Base-by-base conservation (phyloP, 2,888 invertebrate species). In the Candidula unifasciata region DNA sequence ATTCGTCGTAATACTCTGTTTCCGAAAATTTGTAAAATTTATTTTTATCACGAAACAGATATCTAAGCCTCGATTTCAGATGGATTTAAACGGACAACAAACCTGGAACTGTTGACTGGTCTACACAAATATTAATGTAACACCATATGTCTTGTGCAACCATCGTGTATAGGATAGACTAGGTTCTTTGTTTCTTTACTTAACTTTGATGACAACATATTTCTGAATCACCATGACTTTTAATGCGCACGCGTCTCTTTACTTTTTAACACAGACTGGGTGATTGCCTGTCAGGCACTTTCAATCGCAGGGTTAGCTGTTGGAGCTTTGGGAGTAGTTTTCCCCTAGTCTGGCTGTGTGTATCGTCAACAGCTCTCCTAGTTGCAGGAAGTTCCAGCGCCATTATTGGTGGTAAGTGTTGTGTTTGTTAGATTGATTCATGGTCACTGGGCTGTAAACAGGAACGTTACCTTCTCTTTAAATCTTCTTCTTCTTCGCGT, bases 221-320 rank as follows among this genome's bases (percentile, higher is more conserved):
- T n/a, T n/a, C n/a, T n/a, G n/a, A n/a, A n/a, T n/a, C n/a, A n/a
- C n/a, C n/a, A n/a, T n/a, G n/a, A n/a, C n/a, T n/a, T n/a, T n/a
- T n/a, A n/a, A n/a, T n/a, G n/a, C n/a, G n/a, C 44, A 10, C 44
- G 44, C 13, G 44, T 13, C 13, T 44, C 24, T 44, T 74, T n/a
- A 30, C 57, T 54, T 13, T 21, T 57, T 3, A 30, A n/a, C 30
- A n/a, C 78, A 64, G 57, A 64, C 35, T 78, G 57, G 64, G n/a
- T 78, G 21, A 64, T 64, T 78, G 78, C 13, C 60, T 78, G 78
- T 60, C 78, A 64, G 35, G 57, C 60, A 10, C 78, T 78, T 8
- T 78, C 78, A 35, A 30, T 78, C 21, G 60, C 21, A 33, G 78
- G 57, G 24, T 57, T 64, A 13, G 21, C 33, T 1, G 16, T 74